phyloP scores from a whole-genome alignment of 2,113 vertebrate species.

The Aix galericulata region DNA sequence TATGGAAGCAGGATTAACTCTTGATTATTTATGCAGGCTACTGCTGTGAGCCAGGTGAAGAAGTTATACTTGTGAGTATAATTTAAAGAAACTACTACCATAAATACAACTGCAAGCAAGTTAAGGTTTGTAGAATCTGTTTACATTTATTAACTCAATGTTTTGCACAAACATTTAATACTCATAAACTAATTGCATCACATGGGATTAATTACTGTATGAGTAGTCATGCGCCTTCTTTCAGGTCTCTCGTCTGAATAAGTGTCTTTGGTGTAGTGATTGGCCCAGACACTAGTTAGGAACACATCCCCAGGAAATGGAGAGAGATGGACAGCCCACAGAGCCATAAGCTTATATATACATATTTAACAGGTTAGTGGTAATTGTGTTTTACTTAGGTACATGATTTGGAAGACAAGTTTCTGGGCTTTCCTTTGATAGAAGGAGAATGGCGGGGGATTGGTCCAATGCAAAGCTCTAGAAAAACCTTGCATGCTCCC shows the following conservation, averaged over 20 bases:
- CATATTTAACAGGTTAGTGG: background rate
- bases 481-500: background rate
- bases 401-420: background rate
- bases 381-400: background rate
- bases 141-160: background rate
- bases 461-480: background rate
- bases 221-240: background rate
- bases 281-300: background rate
- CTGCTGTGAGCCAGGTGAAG: background rate
- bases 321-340: background rate
- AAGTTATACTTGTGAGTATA: background rate
- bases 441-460: background rate
- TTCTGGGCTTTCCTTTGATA: background rate
- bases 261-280: background rate
- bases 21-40: background rate
- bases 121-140: background rate
- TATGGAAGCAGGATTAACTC: background rate
- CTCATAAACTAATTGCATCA: background rate
- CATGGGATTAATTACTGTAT: background rate
- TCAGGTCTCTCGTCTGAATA: background rate
- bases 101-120: background rate
- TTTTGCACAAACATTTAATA: constrained; percentile 9
- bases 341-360: background rate
- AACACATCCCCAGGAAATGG: background rate
- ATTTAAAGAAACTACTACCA: background rate